Evolutionary conservation across 2,113 vertebrate species (phyloP), one percentile per base, ranked within the genome.

Genomic region (Gallinago undulata): DNA sequence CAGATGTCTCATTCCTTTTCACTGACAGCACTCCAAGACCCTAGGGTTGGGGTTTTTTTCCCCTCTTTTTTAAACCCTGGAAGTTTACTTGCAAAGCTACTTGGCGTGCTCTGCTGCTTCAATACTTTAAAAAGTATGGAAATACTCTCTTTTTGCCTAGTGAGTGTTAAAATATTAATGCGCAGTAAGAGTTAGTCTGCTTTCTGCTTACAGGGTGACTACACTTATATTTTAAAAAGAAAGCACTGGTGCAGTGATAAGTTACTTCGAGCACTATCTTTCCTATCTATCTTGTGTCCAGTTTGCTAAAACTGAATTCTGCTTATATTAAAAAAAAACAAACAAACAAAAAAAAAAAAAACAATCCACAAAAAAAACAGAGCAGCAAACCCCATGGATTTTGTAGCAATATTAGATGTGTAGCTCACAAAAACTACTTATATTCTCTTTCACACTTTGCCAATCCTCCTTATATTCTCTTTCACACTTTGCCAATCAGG

Each of bases 1-100:
- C 92, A 97, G 69, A 93, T 90, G 63, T 89, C 94, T 95, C 50
- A 91, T 95, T 87, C 94, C 95, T 98, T 97, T 97, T 89, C 84
- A 91, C 0, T 79, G 48, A 47, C 33, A 83, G 51, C 31, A 50
- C 25, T 76, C 50, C n/a, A 59, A 66, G 17, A 77, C 39, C 35
- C 47, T 24, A n/a, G 17, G 23, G 10, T 50, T 92, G 67, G 33
- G 1, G 1, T 17, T 66, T 39, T 72, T 15, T 25, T 4, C 6
- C 18, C 7, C 13, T 7, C 6, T 2, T 0, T 45, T 77, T 62
- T 69, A 81, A 89, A 69, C 33, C 5, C 7, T 27, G 17, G 12
- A 73, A 63, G 41, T 27, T 37, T 55, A 63, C 41, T 83, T 69
- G 43, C 53, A 56, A n/a, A 50, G 14, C 18, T 50, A 30, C 21